Evolutionary conservation across 1,140 invertebrate species (phyloP).

Genomic region (Drosophila fuyamai): DNA sequence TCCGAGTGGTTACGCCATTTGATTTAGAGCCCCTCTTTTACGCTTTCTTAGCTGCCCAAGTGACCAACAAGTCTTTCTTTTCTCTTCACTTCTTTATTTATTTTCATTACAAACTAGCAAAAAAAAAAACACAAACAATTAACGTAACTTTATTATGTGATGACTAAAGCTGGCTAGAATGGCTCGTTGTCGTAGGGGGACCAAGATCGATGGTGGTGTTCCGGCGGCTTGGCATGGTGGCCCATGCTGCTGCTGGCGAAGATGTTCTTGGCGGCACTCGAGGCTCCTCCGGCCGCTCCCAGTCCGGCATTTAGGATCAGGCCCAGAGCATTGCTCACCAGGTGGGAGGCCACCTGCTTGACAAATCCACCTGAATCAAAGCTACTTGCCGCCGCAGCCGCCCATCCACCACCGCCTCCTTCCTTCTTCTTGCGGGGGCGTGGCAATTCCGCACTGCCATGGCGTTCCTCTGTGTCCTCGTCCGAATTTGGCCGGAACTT

Average conservation of each 20-base stretch:
- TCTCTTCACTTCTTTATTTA: conserved; percentile 23
- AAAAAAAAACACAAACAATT: conserved; percentile 39
- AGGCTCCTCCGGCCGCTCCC: conserved; percentile 76
- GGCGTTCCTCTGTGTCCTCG: conserved; percentile 57
- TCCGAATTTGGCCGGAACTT: conserved; percentile 56
- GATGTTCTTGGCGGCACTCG: conserved; percentile 62
- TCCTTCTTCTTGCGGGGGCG: conserved; percentile 46
- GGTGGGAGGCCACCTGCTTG: conserved; percentile 72
- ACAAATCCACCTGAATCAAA: conserved; percentile 79
- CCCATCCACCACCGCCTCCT: conserved; percentile 22
- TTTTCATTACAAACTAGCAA: conserved; percentile 27
- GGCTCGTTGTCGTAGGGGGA: conserved; percentile 21
- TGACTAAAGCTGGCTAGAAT: conserved; percentile 17
- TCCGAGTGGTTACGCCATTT: conserved; percentile 36
- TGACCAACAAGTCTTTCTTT: conserved; percentile 31
- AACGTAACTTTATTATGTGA: neutral
- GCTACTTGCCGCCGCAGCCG: conserved; percentile 17
- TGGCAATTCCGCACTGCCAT: conserved; percentile 49
- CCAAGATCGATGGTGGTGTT: conserved; percentile 40
- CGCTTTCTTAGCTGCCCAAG: conserved; percentile 65
- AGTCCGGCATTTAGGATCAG: conserved; percentile 77
- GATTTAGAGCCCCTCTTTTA: conserved; percentile 42
- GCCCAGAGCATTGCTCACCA: conserved; percentile 73
- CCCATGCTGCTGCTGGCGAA: conserved; percentile 73
- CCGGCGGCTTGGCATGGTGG: conserved; percentile 30